Evolutionary conservation across 2,888 invertebrate genomes (phyloP), one percentile per base, ranked within the genome.

Genomic region (Phortica magna): DNA sequence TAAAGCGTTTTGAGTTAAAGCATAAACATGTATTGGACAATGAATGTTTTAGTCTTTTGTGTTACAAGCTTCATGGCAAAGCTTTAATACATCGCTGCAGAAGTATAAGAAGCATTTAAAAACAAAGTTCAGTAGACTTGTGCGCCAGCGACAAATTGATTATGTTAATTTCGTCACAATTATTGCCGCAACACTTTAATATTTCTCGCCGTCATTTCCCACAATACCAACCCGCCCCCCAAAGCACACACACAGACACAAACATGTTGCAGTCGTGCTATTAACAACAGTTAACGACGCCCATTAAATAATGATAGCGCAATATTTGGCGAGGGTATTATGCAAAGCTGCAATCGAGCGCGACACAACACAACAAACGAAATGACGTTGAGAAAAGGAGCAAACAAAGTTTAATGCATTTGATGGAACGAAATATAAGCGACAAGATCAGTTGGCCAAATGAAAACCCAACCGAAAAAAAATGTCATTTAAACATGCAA

Each of bases 251-350:
- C 17, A 14, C 7, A 22, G n/a, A 14, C 7, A 57, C 74, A 31
- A 55, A 22, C 48, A 39, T 42, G 55, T 19, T 71, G 70, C 70
- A 71, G 70, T 71, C 31, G 70, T 7, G 70, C 79, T 80, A 79
- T 77, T 80, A 78, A 76, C 73, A 78, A 81, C 84, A 85, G 61
- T 87, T 87, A 86, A 86, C 84, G 85, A 81, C 85, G 79, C 79
- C 77, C 84, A 80, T 87, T 87, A 85, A 82, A 80, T 80, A 87
- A 87, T 84, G 84, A 82, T 80, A 80, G 82, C 70, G 55, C 78
- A 80, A 77, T 78, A 79, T 76, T 81, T 78, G 73, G n/a, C 43
- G 48, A 42, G 59, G 73, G 64, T 43, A 73, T 43, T 31, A 73
- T 22, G 10, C 68, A 73, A 68, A 67, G 42, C 43, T 41, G 22